Base-by-base conservation (phyloP, 2,113 vertebrate species). In the Capra hircus region DNA sequence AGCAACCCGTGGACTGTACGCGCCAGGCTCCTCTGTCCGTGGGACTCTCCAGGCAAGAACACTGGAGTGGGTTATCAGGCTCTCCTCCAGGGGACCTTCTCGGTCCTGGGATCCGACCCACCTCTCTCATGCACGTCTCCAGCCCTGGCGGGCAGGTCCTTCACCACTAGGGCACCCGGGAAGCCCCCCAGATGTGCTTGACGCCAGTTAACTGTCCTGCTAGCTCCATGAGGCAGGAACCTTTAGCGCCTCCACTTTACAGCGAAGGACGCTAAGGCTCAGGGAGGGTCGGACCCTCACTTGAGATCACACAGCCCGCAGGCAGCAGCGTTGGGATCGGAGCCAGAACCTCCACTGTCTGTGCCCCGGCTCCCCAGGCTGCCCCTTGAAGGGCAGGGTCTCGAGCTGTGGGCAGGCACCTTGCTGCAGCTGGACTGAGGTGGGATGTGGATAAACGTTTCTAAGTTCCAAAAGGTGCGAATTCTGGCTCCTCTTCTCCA, bases 321-420 rank as follows among this genome's bases (percentile, higher is more conserved):
- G 21, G 33, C 6, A 2, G 12, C 50, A 15, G 50, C 12, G 0
- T 8, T 2, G 9, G 80, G 23, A 5, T 55, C 21, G 0, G 21
- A 9, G 1, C 33, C n/a, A 5, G 25, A 23, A 0, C 21, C n/a
- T 1, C 13, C 21, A 2, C 12, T 13, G 21, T 25, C 81, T 2
- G 3, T n/a, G 3, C 12, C 21, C 81, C 0, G 5, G 48, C 6
- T 0, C 48, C 3, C 21, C 81, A 83, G n/a, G 52, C 81, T 25
- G 52, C 81, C 52, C 14, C 48, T 21, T 8, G 50, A 52, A 52
- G 19, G 19, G 11, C 33, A 25, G 50, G 50, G 50, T 8, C 17
- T 13, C 1, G 3, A 14, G 50, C 50, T 8, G 50, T 7, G 50
- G 33, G 50, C 81, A 53, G 23, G 50, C 50, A 2, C 4, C 11